Conservation (phyloP, 2,888 invertebrate species). For the Morinoia aosen region DNA sequence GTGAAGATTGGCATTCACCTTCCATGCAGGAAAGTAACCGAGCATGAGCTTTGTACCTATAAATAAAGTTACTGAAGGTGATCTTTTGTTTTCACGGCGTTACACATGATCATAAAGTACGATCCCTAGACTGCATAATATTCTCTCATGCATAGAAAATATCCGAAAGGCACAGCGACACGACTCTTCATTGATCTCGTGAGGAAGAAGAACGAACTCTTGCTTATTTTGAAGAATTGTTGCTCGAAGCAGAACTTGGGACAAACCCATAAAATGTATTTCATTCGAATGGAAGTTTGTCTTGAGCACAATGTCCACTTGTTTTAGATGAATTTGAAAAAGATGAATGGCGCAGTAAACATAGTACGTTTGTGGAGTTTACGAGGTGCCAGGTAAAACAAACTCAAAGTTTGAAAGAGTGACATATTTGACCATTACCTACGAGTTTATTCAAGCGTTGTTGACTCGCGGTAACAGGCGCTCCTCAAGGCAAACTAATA, state of each 20-base stretch:
- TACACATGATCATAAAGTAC: neutral
- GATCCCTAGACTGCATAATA: neutral
- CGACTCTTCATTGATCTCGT: neutral
- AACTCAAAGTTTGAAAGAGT: neutral
- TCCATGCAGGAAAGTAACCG: neutral
- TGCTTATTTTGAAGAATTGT: neutral
- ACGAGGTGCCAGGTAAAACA: neutral
- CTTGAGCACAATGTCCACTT: neutral
- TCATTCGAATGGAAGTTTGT: neutral
- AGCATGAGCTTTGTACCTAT: neutral
- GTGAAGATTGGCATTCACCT: neutral
- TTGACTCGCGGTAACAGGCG: no score
- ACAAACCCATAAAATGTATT: neutral
- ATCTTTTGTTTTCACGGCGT: neutral
- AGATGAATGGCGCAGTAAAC: neutral
- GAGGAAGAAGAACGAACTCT: neutral
- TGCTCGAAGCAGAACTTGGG: neutral
- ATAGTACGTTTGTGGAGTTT: neutral
- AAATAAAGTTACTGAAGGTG: neutral
- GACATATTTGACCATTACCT: no score
- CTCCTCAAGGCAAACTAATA: no score
- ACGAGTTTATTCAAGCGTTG: no score
- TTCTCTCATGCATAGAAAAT: constrained; percentile 12
- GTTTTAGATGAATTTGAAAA: neutral
- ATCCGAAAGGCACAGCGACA: neutral